phyloP scores from a whole-genome alignment of 2,888 invertebrate genomes.

The Hirtodrosophila cameraria region DNA sequence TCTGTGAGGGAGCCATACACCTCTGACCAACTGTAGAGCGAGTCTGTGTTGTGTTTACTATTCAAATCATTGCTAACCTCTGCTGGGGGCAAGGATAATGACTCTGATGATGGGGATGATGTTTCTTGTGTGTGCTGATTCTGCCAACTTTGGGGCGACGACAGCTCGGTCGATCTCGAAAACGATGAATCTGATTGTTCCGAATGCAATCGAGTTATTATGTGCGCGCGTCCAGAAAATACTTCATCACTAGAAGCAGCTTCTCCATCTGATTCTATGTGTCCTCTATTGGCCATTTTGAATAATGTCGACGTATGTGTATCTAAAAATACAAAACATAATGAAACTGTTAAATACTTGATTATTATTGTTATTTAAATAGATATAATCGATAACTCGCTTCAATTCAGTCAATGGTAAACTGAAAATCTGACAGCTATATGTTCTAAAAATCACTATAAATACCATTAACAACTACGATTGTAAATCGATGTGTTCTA shows the following conservation, averaged over 20 bases:
- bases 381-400: too few species aligned
- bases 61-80: background rate
- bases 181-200: background rate
- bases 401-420: too few species aligned
- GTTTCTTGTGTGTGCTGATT: conserved; percentile 7
- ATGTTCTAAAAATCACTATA: too few species aligned
- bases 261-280: conserved; percentile 26
- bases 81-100: conserved; percentile 39
- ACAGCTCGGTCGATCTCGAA: background rate
- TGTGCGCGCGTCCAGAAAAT: conserved; percentile 5
- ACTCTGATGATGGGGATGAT: conserved; percentile 28
- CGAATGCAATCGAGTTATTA: background rate
- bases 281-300: conserved; percentile 50
- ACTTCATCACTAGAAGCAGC: conserved; percentile 36
- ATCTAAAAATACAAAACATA: conserved; percentile 4
- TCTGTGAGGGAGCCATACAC: conserved; percentile 29
- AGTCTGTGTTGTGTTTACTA: background rate
- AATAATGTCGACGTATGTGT: conserved; percentile 20
- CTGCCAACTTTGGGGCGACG: conserved; percentile 9
- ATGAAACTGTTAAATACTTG: background rate
- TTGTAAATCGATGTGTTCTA: too few species aligned
- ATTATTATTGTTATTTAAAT: too few species aligned
- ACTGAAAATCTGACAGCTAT: too few species aligned
- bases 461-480: too few species aligned
- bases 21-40: conserved; percentile 31